These are phyloP conservation scores for Triplophysa dalaica DNA, from an alignment of 2,113 vertebrate genomes.

Conservation along the genomic window DNA sequence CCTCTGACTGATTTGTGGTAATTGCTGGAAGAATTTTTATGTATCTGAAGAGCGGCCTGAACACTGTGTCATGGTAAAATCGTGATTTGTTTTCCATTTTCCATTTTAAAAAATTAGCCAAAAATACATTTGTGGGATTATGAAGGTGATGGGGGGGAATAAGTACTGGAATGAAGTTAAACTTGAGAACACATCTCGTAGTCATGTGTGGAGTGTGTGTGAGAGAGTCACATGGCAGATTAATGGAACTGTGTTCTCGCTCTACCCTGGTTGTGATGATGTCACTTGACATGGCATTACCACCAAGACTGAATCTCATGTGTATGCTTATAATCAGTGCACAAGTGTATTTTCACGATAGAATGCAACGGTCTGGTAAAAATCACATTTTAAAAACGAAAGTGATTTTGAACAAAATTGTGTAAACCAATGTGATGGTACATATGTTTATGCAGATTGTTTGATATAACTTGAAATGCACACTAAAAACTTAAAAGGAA, in stretches of 20 bases:
- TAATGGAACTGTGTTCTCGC: conserved; percentile 50
- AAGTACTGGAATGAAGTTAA: conserved; percentile 18
- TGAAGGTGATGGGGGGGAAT: conserved; percentile 6
- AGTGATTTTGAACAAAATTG: no score
- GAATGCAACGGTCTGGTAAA: no score
- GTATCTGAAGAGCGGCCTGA: conserved; percentile 32
- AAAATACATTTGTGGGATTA: conserved; percentile 19
- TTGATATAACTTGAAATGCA: no score
- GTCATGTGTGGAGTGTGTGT: conserved; percentile 37
- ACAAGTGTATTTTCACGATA: no score
- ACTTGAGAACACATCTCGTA: conserved; percentile 33
- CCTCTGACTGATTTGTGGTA: conserved; percentile 26
- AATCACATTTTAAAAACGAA: no score
- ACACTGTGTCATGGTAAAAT: conserved; percentile 28
- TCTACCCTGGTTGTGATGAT: conserved; percentile 29
- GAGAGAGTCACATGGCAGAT: conserved; percentile 41
- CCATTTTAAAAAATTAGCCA: conserved; percentile 29
- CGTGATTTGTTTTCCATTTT: conserved; percentile 35
- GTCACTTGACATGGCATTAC: not conserved
- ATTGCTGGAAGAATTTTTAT: conserved; percentile 40
- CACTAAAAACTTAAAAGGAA: not conserved
- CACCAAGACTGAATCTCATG: not conserved
- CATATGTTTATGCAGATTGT: no score
- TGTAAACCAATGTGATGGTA: no score
- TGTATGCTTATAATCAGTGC: not conserved